phyloP scores from a whole-genome alignment of 2,797 vertebrate genomes.

The Tokudaia muenninki region DNA sequence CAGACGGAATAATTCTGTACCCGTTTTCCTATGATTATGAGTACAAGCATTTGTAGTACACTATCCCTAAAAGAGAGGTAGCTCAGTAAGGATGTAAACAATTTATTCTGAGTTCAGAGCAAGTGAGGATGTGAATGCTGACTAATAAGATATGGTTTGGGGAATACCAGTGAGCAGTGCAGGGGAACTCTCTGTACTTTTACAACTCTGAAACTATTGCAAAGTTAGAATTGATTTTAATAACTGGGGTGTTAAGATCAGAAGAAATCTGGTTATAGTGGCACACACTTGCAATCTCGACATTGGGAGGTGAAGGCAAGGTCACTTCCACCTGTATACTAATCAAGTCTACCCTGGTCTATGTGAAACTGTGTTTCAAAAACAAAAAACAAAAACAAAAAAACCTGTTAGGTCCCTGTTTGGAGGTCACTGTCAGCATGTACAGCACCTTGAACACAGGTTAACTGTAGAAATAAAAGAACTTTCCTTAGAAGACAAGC shows the following conservation, averaged over 20 bases:
- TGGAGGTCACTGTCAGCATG: not conserved
- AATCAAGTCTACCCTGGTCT: not conserved
- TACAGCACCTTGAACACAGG: not conserved
- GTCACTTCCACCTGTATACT: no score
- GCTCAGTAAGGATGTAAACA: not conserved
- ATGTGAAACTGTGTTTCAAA: not conserved
- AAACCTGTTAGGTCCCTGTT: not conserved
- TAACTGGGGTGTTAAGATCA: not conserved
- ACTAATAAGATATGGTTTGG: conserved; percentile 15
- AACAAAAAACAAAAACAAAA: not conserved
- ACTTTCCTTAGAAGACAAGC: conserved; percentile 14
- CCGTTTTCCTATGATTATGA: conserved; percentile 29
- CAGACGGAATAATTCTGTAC: not conserved
- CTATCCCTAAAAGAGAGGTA: not conserved
- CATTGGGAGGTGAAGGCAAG: not conserved
- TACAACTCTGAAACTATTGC: conserved; percentile 1
- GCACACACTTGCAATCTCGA: not conserved
- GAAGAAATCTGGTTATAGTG: not conserved
- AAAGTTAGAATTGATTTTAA: not conserved
- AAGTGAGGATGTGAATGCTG: not conserved
- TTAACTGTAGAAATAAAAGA: not conserved
- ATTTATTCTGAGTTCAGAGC: conserved; percentile 19
- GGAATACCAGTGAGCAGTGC: not conserved
- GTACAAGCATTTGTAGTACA: not conserved
- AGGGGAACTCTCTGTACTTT: not conserved